These are phyloP conservation scores for Pantherophis guttatus DNA, from an alignment of 2,113 vertebrate genomes.

Conservation along the genomic window DNA sequence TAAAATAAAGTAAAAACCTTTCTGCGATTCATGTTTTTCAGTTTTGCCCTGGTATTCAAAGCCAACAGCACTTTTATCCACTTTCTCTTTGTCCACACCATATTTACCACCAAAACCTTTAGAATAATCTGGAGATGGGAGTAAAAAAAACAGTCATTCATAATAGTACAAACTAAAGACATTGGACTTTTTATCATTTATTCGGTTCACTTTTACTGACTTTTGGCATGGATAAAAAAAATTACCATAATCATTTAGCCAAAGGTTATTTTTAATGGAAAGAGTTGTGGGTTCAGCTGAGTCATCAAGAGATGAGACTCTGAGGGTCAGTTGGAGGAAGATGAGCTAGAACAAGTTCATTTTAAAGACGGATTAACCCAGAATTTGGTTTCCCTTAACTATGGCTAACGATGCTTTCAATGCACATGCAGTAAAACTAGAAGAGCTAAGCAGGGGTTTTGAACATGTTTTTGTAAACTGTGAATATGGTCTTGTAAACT, in stretches of 20 bases:
- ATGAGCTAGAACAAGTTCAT: not conserved
- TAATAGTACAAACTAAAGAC: slow-evolving; percentile 22
- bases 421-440: not conserved
- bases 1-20: slow-evolving; percentile 75
- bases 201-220: not conserved
- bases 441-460: no score
- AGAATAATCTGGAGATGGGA: slow-evolving; percentile 73
- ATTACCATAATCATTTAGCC: not conserved
- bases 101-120: slow-evolving; percentile 80
- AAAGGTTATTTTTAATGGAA: not conserved
- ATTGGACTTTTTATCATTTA: not conserved
- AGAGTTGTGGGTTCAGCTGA: not conserved
- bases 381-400: not conserved
- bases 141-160: slow-evolving; percentile 26
- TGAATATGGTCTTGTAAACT: not conserved
- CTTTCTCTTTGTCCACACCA: slow-evolving; percentile 84
- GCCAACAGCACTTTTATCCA: slow-evolving; percentile 85
- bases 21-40: slow-evolving; percentile 94
- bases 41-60: slow-evolving; percentile 94
- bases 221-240: not conserved
- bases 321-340: not conserved
- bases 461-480: not conserved
- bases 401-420: not conserved
- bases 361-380: not conserved
- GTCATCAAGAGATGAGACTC: not conserved